These are phyloP conservation scores for Zaprionus davidi DNA, from an alignment of 1,140 invertebrate species.

Conservation along the genomic window DNA sequence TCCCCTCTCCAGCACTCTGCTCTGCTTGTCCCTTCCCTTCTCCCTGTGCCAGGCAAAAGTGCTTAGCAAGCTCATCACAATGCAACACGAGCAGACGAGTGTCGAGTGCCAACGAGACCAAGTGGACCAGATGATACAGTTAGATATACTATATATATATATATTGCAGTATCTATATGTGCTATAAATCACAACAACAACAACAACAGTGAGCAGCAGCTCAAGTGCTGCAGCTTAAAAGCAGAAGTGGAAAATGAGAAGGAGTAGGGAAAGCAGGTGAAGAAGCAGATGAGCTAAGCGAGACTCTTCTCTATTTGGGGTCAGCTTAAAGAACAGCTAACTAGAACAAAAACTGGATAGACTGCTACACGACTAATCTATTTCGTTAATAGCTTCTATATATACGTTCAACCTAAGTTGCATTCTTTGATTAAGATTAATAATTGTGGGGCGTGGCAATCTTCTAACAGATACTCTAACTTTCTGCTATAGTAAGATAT, in stretches of 20 bases:
- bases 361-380: too few relatives aligned
- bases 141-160: conserved; percentile 24
- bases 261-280: neutral
- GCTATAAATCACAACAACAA: neutral
- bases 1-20: neutral
- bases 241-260: neutral
- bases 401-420: too few relatives aligned
- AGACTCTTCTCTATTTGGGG: neutral
- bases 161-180: neutral
- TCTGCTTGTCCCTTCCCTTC: neutral
- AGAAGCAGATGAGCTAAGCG: neutral
- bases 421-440: too few relatives aligned
- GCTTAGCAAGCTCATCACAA: conserved; percentile 13
- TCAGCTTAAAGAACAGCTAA: neutral
- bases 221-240: neutral
- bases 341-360: neutral
- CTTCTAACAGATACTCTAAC: too few relatives aligned
- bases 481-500: too few relatives aligned
- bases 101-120: neutral
- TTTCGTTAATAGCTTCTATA: too few relatives aligned
- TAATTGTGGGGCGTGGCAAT: too few relatives aligned
- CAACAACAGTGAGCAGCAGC: neutral
- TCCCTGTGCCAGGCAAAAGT: neutral
- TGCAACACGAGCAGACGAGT: conserved; percentile 7
- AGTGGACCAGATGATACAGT: conserved; percentile 20